Percentiles rank a stretch among this genome's conserved stretches.
phyloP scores from a whole-genome alignment of 1,140 invertebrate genomes.

The Orchestia grillus region DNA sequence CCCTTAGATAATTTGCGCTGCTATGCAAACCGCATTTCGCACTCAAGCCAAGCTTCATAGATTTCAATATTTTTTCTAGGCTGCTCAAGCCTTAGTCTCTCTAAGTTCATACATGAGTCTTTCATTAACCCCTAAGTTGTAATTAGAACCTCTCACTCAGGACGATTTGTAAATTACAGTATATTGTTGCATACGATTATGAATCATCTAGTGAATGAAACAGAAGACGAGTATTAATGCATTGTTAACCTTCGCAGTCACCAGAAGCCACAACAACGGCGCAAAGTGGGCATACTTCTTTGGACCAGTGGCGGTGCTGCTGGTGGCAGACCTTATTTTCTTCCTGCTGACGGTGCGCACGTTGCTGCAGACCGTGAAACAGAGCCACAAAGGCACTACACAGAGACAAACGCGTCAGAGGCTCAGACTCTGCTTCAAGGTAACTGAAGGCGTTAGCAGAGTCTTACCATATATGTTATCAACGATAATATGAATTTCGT shows the following conservation, averaged over 20 bases:
- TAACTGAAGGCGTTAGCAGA: background rate
- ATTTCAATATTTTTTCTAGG: background rate
- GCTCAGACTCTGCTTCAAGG: conserved; percentile 67
- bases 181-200: background rate
- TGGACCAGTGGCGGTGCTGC: conserved; percentile 66
- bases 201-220: background rate
- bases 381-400: conserved; percentile 67
- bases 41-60: too few relatives aligned
- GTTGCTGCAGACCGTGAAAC: conserved; percentile 66
- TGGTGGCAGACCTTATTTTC: conserved; percentile 65
- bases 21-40: background rate
- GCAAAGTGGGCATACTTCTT: conserved; percentile 68
- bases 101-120: background rate
- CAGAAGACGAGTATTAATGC: background rate
- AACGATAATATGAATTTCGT: background rate
- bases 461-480: background rate
- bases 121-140: background rate
- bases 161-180: background rate
- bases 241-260: conserved; percentile 37
- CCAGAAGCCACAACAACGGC: conserved; percentile 63
- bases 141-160: background rate
- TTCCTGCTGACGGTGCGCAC: conserved; percentile 67
- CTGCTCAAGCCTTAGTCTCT: background rate
- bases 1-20: background rate
- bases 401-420: conserved; percentile 65